phyloP scores from a whole-genome alignment of 2,113 vertebrate genomes.

The Grallaria varia region DNA sequence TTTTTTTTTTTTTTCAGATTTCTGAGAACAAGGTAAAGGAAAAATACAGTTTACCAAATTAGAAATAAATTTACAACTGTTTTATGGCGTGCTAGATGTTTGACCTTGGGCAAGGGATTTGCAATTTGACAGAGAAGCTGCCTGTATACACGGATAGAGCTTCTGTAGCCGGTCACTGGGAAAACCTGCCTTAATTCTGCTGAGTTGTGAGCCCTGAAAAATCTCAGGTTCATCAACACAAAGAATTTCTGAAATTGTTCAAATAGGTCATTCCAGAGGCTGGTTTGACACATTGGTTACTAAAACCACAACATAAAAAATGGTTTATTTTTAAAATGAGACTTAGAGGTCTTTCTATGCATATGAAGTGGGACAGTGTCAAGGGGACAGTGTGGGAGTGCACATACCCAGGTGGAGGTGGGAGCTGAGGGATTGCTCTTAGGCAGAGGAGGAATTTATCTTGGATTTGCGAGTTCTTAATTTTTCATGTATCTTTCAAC shows the following conservation, averaged over 20 bases:
- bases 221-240: neutral
- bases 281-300: neutral
- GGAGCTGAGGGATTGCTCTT: neutral
- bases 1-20: neutral
- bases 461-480: neutral
- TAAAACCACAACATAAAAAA: neutral
- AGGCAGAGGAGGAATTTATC: neutral
- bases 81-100: neutral
- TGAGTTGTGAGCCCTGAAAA: neutral
- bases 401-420: neutral
- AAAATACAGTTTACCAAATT: neutral
- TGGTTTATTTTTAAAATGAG: neutral
- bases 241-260: neutral
- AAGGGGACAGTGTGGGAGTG: neutral
- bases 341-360: neutral
- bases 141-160: neutral
- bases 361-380: neutral
- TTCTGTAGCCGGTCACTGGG: neutral
- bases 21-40: neutral
- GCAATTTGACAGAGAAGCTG: neutral
- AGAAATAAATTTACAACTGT: neutral
- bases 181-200: neutral
- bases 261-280: neutral
- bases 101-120: neutral
- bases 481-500: neutral